Percentiles rank a stretch among this genome's conserved stretches.
Evolutionary conservation across 64 coral and sea anemone species (phyloP).

Genomic region (Pocillopora damicornis): DNA sequence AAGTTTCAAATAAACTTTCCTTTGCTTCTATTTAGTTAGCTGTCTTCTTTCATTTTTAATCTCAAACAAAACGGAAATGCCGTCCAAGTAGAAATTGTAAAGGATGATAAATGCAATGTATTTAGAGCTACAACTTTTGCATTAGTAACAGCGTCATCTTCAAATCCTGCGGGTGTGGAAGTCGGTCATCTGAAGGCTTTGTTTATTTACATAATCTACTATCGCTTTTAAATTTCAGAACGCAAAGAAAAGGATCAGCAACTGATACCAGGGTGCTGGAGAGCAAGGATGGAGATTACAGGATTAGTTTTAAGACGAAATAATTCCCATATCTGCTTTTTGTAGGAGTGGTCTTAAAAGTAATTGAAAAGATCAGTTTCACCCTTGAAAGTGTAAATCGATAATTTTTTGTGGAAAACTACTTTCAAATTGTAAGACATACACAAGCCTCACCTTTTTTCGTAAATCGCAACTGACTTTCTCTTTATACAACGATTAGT

Average conservation of each 20-base stretch:
- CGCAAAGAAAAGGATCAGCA: not conserved
- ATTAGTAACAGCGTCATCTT: not conserved
- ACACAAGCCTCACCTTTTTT: too few species aligned
- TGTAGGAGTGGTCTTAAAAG: not conserved
- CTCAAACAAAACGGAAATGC: not conserved
- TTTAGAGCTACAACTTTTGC: not conserved
- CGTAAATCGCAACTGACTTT: too few species aligned
- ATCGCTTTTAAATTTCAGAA: not conserved
- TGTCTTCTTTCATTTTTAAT: not conserved
- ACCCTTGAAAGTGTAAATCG: not conserved
- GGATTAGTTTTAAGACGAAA: constrained; percentile 6
- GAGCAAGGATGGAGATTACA: not conserved
- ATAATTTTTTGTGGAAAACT: too few species aligned
- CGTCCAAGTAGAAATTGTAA: not conserved
- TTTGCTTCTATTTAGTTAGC: not conserved
- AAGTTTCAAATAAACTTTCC: not conserved
- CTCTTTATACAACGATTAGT: too few species aligned
- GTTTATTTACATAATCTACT: not conserved
- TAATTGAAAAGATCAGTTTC: not conserved
- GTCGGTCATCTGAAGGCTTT: not conserved
- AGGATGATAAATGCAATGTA: not conserved
- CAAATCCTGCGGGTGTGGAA: too few species aligned
- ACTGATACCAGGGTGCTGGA: not conserved
- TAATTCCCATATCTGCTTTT: not conserved
- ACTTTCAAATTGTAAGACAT: too few species aligned